Conservation (phyloP, 2,797 vertebrate species). For the Spinus pinus region DNA sequence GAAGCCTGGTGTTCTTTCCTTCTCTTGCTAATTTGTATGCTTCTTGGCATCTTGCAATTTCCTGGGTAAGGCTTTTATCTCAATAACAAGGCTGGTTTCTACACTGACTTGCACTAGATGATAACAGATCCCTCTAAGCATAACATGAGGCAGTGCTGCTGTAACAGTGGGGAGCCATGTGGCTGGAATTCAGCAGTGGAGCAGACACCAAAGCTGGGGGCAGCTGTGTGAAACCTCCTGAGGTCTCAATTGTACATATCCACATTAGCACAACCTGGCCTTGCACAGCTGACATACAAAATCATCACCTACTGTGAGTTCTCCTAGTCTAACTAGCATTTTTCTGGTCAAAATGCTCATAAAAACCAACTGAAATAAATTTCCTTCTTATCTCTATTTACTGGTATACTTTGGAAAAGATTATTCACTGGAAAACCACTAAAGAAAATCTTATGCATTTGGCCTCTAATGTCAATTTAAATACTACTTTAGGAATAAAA, state of each 20-base stretch:
- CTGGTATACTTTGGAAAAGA: not conserved
- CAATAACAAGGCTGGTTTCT: not conserved
- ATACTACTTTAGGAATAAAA: not conserved
- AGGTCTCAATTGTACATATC: not conserved
- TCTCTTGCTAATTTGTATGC: not conserved
- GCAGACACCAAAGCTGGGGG: not conserved
- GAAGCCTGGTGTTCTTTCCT: not conserved
- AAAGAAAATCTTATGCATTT: not conserved
- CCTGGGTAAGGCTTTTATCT: not conserved
- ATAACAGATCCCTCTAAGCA: not conserved
- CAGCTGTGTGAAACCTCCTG: not conserved
- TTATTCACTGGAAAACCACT: not conserved
- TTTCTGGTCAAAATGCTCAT: not conserved
- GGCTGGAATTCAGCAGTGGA: not conserved
- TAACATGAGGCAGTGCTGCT: not conserved
- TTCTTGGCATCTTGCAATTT: not conserved
- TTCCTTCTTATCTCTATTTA: not conserved
- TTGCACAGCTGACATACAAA: not conserved
- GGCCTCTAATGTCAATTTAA: not conserved
- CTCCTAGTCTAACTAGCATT: not conserved
- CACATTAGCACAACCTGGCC: not conserved
- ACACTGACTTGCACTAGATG: not conserved
- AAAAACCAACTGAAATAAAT: not conserved
- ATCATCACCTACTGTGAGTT: not conserved
- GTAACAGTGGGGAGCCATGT: not conserved